Conservation (phyloP, 2,888 invertebrate species). For the Gortyna flavago region DNA sequence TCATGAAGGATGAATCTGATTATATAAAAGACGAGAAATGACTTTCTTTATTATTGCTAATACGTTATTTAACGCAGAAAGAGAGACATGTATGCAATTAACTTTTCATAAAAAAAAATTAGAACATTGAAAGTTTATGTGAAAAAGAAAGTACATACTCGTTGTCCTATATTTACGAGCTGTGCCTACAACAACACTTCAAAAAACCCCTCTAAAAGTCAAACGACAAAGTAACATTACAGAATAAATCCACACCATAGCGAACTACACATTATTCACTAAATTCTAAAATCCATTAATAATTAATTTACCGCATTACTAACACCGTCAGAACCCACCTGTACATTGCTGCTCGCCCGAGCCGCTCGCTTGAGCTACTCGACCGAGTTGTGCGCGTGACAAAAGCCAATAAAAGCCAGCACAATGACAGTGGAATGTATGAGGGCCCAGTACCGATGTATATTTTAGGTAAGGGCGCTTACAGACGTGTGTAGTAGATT, state of each 20-base stretch:
- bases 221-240: conserved; percentile 12
- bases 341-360: conserved; percentile 39
- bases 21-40: conserved; percentile 24
- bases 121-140: background rate
- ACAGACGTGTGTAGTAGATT: conserved; percentile 63
- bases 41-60: conserved; percentile 30
- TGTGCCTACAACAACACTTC: background rate
- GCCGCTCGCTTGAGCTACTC: conserved; percentile 52
- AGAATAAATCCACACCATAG: conserved; percentile 30
- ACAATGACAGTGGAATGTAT: conserved; percentile 78
- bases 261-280: conserved; percentile 32
- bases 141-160: too few relatives aligned
- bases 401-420: conserved; percentile 74
- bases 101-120: background rate
- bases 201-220: conserved; percentile 1
- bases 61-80: conserved; percentile 2
- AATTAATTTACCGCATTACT: conserved; percentile 41
- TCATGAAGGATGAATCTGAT: conserved; percentile 46
- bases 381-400: conserved; percentile 74
- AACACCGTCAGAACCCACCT: conserved; percentile 62
- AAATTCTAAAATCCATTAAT: conserved; percentile 41
- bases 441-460: conserved; percentile 70
- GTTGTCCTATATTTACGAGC: background rate
- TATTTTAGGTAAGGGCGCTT: conserved; percentile 63
- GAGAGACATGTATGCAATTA: background rate